Evolutionary conservation across 2,113 vertebrate genomes (phyloP), one percentile per base, ranked within the genome.

Genomic region (Sigmodon hispidus): DNA sequence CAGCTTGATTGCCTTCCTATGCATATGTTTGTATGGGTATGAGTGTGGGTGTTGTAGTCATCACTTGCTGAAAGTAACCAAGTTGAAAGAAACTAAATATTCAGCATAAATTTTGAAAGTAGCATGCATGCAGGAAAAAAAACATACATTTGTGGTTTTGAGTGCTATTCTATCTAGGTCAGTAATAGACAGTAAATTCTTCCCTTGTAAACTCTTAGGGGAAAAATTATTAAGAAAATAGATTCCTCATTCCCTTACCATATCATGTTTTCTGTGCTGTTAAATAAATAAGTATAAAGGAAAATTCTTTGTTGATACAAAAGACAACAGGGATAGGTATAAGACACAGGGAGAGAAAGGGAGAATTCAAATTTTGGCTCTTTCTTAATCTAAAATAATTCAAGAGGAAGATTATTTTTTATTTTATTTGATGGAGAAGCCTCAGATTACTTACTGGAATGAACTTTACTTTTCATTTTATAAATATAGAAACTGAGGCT

Each of bases 371-470:
- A 40, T 73, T 43, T 73, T 70, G n/a, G 3, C 21, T 73, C 21
- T 24, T n/a, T 73, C 70, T 73, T 43, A 72, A n/a, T 22, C 8
- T n/a, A 72, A 72, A 40, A 8, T 72, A 22, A 19, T 72, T 9
- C 29, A 67, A 67, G 9, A 72, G 9, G 19, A 43, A 43, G 29
- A 43, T 72, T 72, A 7, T 43, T 72, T 65, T 65, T 55, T 55
- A 55, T 67, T 65, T 70, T 21, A 40, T 72, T 43, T 43, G 21
- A 72, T 24, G 21, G n/a, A 72, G 70, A 72, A 72, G 36, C 70
- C 29, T 94, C 83, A 95, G 95, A 90, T 81, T 84, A 90, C 5
- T 72, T 43, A 9, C 48, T 57, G 34, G 69, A 85, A 94, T 90
- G 50, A 36, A 88, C 80, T 95, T 85, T 89, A 93, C 22, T 57